phyloP scores from a whole-genome alignment of 2,888 invertebrate species.

The Drosophila nr. fundita region DNA sequence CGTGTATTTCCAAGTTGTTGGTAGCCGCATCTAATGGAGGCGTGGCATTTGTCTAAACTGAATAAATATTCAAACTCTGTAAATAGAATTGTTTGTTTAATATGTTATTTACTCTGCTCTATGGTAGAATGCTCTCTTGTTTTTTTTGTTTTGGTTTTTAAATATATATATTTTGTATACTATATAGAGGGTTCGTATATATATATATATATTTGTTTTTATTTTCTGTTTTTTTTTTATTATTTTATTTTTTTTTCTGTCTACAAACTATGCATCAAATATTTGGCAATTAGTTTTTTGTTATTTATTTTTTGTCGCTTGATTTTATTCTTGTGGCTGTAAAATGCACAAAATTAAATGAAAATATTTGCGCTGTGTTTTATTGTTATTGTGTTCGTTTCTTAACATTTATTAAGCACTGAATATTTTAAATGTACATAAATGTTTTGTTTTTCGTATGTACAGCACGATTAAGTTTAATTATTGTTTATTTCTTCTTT shows the following conservation, averaged over 20 bases:
- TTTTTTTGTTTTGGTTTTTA: constrained; percentile 23
- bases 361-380: constrained; percentile 58
- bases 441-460: constrained; percentile 34
- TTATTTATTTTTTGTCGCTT: constrained; percentile 26
- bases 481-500: constrained; percentile 58
- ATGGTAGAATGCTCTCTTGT: constrained; percentile 39
- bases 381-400: constrained; percentile 22
- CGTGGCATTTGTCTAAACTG: constrained; percentile 59
- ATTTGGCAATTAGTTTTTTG: constrained; percentile 76
- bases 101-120: constrained; percentile 55
- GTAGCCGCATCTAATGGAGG: constrained; percentile 10
- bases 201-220: constrained; percentile 20
- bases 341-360: constrained; percentile 68
- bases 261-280: constrained; percentile 67
- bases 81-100: constrained; percentile 64
- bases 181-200: constrained; percentile 24
- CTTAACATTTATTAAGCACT: constrained; percentile 54
- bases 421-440: constrained; percentile 24
- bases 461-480: constrained; percentile 74
- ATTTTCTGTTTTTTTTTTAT: constrained; percentile 20
- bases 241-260: constrained; percentile 16
- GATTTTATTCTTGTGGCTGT: constrained; percentile 45
- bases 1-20: constrained; percentile 13
- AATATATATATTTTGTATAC: constrained; percentile 26
- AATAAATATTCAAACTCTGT: constrained; percentile 69